These are phyloP conservation scores for Sialia sialis DNA, from an alignment of 2,113 vertebrate genomes.

Conservation along the genomic window DNA sequence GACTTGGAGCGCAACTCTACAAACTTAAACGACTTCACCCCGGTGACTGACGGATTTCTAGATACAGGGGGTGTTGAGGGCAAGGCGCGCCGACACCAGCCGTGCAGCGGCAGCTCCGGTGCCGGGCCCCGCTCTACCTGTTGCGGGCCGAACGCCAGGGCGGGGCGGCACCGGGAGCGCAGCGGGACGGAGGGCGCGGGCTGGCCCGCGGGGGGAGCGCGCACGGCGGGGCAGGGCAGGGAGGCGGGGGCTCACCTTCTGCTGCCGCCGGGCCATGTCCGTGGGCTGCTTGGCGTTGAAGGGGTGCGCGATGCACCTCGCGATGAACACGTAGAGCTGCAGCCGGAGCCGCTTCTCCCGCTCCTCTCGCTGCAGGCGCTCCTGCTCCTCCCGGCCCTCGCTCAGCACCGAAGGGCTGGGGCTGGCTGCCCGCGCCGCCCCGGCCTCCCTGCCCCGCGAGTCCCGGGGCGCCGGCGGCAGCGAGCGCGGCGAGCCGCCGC, in stretches of 20 bases:
- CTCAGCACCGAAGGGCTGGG: constrained; percentile 72
- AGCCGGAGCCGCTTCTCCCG: constrained; percentile 81
- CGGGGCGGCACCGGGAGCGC: not conserved
- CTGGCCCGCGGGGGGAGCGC: not conserved
- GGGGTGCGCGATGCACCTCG: constrained; percentile 90
- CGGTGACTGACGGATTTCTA: rapidly evolving
- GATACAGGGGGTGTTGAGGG: rapidly evolving
- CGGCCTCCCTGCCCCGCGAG: constrained; percentile 34
- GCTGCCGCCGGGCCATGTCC: constrained; percentile 95
- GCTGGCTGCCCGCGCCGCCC: constrained; percentile 51
- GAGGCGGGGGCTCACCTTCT: constrained; percentile 80
- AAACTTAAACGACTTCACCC: not conserved
- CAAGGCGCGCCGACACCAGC: not conserved
- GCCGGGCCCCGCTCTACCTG: not conserved
- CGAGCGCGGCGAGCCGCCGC: constrained; percentile 52
- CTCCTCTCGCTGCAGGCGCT: constrained; percentile 79
- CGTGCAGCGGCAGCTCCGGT: not conserved
- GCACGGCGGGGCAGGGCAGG: not conserved
- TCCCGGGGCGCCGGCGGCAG: constrained; percentile 52
- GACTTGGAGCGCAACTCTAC: not conserved
- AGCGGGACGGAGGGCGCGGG: not conserved
- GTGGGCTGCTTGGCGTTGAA: constrained; percentile 98
- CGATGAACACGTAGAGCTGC: constrained; percentile 92
- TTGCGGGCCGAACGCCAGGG: not conserved
- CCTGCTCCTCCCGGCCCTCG: constrained; percentile 76